These are phyloP conservation scores for Eilema griseolum DNA, from an alignment of 2,888 invertebrate genomes.

Conservation along the genomic window DNA sequence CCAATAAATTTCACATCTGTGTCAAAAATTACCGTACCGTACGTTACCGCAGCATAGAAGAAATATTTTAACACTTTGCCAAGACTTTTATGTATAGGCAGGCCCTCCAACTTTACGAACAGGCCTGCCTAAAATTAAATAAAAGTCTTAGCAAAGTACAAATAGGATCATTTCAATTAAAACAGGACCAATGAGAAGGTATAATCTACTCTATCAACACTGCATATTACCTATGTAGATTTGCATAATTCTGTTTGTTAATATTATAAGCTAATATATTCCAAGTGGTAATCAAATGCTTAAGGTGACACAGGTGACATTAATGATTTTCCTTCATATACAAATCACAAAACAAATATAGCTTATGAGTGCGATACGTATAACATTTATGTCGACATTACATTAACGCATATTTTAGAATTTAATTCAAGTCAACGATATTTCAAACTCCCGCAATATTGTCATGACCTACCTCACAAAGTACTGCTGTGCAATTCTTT, in stretches of 20 bases:
- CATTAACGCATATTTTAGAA: not conserved
- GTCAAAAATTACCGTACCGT: too few relatives aligned
- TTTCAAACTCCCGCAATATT: not conserved
- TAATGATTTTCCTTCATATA: slow-evolving; percentile 22
- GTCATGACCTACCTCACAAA: not conserved
- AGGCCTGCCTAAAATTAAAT: too few relatives aligned
- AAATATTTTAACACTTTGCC: too few relatives aligned
- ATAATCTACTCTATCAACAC: not conserved
- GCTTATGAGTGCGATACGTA: slow-evolving; percentile 16
- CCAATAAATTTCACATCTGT: too few relatives aligned
- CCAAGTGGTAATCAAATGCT: slow-evolving; percentile 15
- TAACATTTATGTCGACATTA: not conserved
- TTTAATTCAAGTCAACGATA: slow-evolving; percentile 2
- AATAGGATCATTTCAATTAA: not conserved
- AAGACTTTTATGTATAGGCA: too few relatives aligned
- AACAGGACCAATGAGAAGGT: not conserved
- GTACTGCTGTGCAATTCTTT: too few relatives aligned
- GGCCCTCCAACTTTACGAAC: too few relatives aligned
- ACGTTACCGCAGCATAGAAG: too few relatives aligned
- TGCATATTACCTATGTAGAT: not conserved
- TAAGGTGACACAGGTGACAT: slow-evolving; percentile 9
- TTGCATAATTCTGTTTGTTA: slow-evolving; percentile 17
- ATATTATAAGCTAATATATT: slow-evolving; percentile 10
- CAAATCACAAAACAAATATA: slow-evolving; percentile 17
- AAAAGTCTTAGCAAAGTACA: not conserved